These are phyloP conservation scores for Pangasius krempfi DNA, from an alignment of 2,797 vertebrate genomes.

Conservation along the genomic window DNA sequence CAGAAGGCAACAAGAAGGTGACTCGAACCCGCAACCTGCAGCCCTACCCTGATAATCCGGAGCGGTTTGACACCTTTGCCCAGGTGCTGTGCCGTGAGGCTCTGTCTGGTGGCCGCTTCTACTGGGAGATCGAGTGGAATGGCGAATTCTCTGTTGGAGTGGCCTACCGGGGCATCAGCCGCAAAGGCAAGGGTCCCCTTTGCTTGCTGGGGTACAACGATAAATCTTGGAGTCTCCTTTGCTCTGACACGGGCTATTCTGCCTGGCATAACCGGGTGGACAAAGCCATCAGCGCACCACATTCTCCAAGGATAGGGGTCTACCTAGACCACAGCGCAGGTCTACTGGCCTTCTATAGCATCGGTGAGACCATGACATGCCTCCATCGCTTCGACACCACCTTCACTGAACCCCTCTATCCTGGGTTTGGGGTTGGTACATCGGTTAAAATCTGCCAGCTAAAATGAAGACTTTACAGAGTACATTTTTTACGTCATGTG, in stretches of 20 bases:
- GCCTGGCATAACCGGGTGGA: slow-evolving; percentile 83
- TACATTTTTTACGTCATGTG: slow-evolving; percentile 36
- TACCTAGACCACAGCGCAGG: slow-evolving; percentile 80
- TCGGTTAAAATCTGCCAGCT: slow-evolving; percentile 81
- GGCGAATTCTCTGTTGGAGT: slow-evolving; percentile 82
- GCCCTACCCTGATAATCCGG: slow-evolving; percentile 72
- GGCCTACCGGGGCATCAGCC: slow-evolving; percentile 78
- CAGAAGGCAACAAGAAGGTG: slow-evolving; percentile 77
- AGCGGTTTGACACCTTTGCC: slow-evolving; percentile 81
- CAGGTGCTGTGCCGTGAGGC: slow-evolving; percentile 80
- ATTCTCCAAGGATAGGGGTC: slow-evolving; percentile 79
- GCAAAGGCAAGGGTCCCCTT: slow-evolving; percentile 80
- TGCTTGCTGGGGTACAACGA: slow-evolving; percentile 83
- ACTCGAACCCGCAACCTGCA: slow-evolving; percentile 78
- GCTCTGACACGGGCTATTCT: slow-evolving; percentile 79
- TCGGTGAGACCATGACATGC: slow-evolving; percentile 77
- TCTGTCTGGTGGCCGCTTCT: slow-evolving; percentile 76
- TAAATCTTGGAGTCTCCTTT: slow-evolving; percentile 83
- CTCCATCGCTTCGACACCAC: slow-evolving; percentile 79
- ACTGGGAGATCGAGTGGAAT: slow-evolving; percentile 84
- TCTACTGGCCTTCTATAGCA: slow-evolving; percentile 79
- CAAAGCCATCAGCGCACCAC: slow-evolving; percentile 71
- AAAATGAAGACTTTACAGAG: slow-evolving; percentile 67
- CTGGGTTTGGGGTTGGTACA: slow-evolving; percentile 82
- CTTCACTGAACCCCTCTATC: slow-evolving; percentile 78